Percentiles rank a stretch among this genome's conserved stretches.
phyloP scores from a whole-genome alignment of 23 tunicate genomes.

The Pegea sp. region DNA sequence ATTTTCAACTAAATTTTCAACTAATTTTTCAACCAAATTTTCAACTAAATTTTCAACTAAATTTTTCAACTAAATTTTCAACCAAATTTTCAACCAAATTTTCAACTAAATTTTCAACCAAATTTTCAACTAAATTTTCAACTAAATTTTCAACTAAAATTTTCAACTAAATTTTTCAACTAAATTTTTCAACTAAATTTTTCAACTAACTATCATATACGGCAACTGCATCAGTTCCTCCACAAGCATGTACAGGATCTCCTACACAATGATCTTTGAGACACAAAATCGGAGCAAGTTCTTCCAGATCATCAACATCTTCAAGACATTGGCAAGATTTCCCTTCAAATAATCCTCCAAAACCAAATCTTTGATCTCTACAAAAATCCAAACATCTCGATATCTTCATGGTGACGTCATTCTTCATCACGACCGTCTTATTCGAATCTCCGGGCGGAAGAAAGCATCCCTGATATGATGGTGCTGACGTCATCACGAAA shows the following conservation, averaged over 20 bases:
- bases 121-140: constrained; percentile 2
- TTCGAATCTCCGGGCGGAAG: too few relatives aligned
- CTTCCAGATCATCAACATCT: constrained; percentile 5
- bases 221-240: constrained; percentile 35
- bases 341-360: constrained; percentile 26
- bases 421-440: too few relatives aligned
- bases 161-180: background rate
- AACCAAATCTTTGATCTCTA: constrained; percentile 7
- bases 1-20: too few relatives aligned
- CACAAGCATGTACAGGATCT: constrained; percentile 34
- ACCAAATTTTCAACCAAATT: too few relatives aligned
- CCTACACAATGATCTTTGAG: constrained; percentile 12
- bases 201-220: constrained; percentile 34
- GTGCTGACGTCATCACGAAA: too few relatives aligned
- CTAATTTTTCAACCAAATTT: too few relatives aligned
- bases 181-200: background rate
- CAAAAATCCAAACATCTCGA: constrained; percentile 28
- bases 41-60: too few relatives aligned
- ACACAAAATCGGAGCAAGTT: constrained; percentile 12
- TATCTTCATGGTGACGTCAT: constrained; percentile 18
- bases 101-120: too few relatives aligned
- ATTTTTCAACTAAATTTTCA: too few relatives aligned
- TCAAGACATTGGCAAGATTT: constrained; percentile 22
- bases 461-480: too few relatives aligned
- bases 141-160: background rate